phyloP scores from a whole-genome alignment of 2,113 vertebrate genomes.

The Strix aluco region DNA sequence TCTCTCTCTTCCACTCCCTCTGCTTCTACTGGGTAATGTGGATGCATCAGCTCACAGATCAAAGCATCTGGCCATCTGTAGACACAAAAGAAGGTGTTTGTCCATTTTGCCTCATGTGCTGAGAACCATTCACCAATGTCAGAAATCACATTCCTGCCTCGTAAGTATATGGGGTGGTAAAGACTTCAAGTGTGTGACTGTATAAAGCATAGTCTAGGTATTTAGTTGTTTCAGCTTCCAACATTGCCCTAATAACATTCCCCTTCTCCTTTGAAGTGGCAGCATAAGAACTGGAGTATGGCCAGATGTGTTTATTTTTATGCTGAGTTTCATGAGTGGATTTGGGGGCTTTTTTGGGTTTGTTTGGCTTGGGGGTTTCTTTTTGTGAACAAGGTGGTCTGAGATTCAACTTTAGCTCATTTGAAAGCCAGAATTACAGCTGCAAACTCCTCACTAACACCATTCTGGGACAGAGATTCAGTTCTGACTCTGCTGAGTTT shows the following conservation, averaged over 20 bases:
- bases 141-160: background rate
- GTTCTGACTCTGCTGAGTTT: background rate
- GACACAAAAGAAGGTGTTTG: slow-evolving; percentile 23
- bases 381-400: background rate
- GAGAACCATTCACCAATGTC: background rate
- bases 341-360: background rate
- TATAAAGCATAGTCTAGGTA: background rate
- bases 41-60: slow-evolving; percentile 40
- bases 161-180: background rate
- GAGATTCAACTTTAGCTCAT: background rate
- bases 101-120: background rate
- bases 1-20: background rate
- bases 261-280: background rate
- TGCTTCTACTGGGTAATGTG: background rate
- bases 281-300: background rate
- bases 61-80: slow-evolving; percentile 36
- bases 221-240: background rate
- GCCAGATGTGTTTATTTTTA: slow-evolving; percentile 1
- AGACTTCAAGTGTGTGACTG: background rate
- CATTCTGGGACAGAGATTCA: background rate
- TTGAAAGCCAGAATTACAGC: background rate
- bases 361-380: background rate
- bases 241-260: background rate
- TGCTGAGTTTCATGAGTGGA: background rate
- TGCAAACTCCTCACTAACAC: background rate